Evolutionary conservation across 2,113 vertebrate genomes (phyloP).

Genomic region (Chionomys nivalis): DNA sequence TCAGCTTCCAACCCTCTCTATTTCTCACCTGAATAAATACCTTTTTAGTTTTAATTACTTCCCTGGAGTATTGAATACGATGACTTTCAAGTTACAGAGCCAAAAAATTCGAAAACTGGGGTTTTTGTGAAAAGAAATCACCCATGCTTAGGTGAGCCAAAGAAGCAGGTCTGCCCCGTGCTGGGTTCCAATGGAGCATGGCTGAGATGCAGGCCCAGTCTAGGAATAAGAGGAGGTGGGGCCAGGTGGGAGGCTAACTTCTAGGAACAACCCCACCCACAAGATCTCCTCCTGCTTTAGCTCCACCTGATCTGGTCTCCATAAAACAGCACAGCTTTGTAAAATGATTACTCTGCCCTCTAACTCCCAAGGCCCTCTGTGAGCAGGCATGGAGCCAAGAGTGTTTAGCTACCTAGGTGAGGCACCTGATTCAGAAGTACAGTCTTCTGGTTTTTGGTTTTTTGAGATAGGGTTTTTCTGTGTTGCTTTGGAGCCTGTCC

Average conservation of each 20-base stretch:
- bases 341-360: not conserved
- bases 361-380: not conserved
- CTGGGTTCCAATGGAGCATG: not conserved
- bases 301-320: not conserved
- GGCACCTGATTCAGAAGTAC: not conserved
- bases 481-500: too few species aligned
- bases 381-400: not conserved
- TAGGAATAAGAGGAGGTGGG: not conserved
- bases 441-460: not conserved
- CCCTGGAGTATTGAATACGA: not conserved
- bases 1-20: not conserved
- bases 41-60: conserved; percentile 56
- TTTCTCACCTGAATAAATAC: conserved; percentile 4
- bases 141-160: not conserved
- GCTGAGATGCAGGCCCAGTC: not conserved
- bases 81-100: conserved; percentile 16
- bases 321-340: not conserved
- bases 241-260: not conserved
- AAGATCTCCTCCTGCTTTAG: not conserved
- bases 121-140: not conserved
- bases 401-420: not conserved
- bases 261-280: not conserved
- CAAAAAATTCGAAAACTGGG: not conserved
- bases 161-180: not conserved
- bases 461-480: too few species aligned